Base-by-base conservation (phyloP, 2,113 vertebrate genomes). In the Chaenogobius annularis region DNA sequence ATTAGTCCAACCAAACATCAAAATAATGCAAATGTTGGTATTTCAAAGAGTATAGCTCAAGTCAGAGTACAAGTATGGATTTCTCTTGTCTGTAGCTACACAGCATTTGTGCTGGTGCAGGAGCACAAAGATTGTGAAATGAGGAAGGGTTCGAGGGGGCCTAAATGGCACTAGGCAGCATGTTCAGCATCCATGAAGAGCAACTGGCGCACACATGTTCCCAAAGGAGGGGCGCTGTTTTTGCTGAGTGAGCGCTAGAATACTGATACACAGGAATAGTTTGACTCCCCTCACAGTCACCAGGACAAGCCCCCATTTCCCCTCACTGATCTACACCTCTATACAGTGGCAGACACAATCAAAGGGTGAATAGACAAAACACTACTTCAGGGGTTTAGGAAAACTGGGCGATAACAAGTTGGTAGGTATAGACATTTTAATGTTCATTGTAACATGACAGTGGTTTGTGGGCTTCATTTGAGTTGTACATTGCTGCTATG, bases 211-310 rank as follows among this genome's bases (percentile, higher is more conserved):
- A 80, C 72, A 55, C 68, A 80, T 43, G 78, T 83, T 93, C 90
- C 87, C 89, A 61, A 7, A 75, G 89, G 90, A 89, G 74, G 74
- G 68, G 65, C 23, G 83, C 85, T 37, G 75, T 56, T 83, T 90
- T 89, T 13, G 83, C 90, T 90, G 92, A 92, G 84, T 69, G 61
- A 87, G 88, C 87, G 67, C 73, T 85, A 48, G 91, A 91, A 92
- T 92, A 92, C 90, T 91, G 88, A 92, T 92, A 74, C 73, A 19
- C 7, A 13, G 56, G 50, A 75, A 74, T 72, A 62, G 70, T 35
- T 66, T 77, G 73, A 67, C 64, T 56, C 70, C 74, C 71, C 66
- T n/a, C 67, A 54, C 72, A 69, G 19, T 15, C 10, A 54, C 68
- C 17, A 10, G 19, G 46, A 62, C 52, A 3, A 61, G 14, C 66